These are phyloP conservation scores for Sinosuthora webbiana DNA, from an alignment of 2,113 vertebrate genomes.

Conservation along the genomic window DNA sequence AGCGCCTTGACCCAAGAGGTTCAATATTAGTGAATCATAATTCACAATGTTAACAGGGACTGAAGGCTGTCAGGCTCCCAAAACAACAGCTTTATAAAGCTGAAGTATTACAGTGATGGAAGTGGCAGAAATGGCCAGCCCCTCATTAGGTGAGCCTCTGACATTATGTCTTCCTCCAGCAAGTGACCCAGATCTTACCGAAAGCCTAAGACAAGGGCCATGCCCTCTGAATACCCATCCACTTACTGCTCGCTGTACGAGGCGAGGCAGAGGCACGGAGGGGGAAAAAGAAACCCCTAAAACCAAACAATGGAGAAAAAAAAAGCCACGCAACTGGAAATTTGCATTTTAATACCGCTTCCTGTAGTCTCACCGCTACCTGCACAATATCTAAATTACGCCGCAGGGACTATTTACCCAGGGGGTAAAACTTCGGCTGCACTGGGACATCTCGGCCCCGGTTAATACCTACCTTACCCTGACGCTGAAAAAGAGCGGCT, in stretches of 20 bases:
- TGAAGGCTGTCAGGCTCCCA: not conserved
- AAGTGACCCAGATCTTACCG: not conserved
- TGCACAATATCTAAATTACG: not conserved
- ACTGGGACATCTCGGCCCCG: not conserved
- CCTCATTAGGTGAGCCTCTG: not conserved
- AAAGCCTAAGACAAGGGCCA: not conserved
- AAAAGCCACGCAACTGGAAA: not conserved
- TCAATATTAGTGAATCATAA: not conserved
- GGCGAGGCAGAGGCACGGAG: not conserved
- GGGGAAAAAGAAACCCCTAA: fast-evolving
- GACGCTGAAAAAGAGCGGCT: not conserved
- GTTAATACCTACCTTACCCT: not conserved
- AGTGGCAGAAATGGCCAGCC: not conserved
- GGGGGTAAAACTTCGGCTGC: not conserved
- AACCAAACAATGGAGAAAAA: not conserved
- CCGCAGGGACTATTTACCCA: not conserved
- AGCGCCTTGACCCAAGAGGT: not conserved
- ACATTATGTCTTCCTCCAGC: not conserved
- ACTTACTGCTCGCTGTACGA: not conserved
- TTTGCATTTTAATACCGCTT: not conserved
- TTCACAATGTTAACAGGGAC: not conserved
- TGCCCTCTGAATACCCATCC: not conserved
- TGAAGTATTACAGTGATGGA: not conserved
- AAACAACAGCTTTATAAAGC: not conserved
- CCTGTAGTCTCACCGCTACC: not conserved